Conservation (phyloP, 2,113 vertebrate genomes). For the Brevimyrus niger region DNA sequence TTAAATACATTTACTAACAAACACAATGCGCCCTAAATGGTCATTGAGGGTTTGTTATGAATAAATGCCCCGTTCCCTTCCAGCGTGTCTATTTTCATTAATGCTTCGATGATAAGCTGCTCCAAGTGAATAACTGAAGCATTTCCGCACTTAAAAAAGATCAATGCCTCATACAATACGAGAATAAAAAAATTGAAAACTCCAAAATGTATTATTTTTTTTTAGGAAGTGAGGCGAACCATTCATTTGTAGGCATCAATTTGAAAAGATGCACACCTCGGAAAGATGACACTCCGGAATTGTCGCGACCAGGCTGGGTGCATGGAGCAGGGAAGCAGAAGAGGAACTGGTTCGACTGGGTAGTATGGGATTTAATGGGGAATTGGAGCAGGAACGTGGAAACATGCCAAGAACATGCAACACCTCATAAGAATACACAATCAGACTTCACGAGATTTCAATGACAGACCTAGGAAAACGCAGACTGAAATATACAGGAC, state of each 20-base stretch:
- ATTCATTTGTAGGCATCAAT: background rate
- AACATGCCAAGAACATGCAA: no score
- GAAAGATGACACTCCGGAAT: background rate
- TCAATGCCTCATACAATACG: background rate
- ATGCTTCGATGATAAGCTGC: constrained; percentile 30
- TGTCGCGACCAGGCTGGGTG: no score
- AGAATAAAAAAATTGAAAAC: background rate
- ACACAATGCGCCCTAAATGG: background rate
- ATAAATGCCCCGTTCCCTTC: constrained; percentile 29
- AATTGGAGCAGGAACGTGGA: no score
- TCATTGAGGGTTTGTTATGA: constrained; percentile 33
- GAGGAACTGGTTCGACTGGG: no score
- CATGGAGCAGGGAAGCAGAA: no score
- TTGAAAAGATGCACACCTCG: background rate
- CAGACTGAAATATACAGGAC: no score
- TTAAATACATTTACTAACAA: constrained; percentile 37
- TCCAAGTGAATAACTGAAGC: background rate
- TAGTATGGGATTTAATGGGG: no score
- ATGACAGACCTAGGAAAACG: no score
- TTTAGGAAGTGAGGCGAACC: background rate
- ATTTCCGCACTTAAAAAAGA: background rate
- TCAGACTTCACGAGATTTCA: no score
- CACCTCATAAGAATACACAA: no score
- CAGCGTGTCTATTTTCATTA: constrained; percentile 19
- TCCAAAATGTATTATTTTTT: background rate